Evolutionary conservation across 2,888 invertebrate species (phyloP).

Genomic region (Phaonia tiefii): DNA sequence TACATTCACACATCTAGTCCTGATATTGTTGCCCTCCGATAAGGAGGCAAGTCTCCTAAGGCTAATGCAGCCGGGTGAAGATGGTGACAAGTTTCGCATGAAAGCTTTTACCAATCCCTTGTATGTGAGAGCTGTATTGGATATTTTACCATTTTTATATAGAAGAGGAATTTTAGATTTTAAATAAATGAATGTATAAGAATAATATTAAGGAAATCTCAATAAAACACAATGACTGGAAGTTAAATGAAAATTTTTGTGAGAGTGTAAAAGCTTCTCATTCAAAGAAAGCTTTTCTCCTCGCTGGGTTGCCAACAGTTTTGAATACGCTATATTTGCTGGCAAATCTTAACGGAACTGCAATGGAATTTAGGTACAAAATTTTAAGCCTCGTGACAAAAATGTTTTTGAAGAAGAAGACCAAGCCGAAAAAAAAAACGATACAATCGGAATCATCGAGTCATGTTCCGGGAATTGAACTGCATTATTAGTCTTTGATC

Average conservation of each 20-base stretch:
- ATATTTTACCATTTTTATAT: slow-evolving; percentile 77
- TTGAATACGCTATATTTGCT: too few species aligned
- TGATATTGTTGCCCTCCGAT: slow-evolving; percentile 75
- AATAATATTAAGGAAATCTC: slow-evolving; percentile 22
- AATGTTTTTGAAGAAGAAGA: too few species aligned
- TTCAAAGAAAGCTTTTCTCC: slow-evolving; percentile 1
- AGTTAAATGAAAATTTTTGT: neutral
- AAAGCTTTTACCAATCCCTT: slow-evolving; percentile 77
- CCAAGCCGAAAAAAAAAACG: too few species aligned
- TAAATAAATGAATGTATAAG: slow-evolving; percentile 45
- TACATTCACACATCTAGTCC: slow-evolving; percentile 73
- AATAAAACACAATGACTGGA: slow-evolving; percentile 23
- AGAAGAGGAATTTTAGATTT: slow-evolving; percentile 76
- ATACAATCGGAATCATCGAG: too few species aligned
- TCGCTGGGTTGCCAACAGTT: neutral
- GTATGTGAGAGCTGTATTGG: slow-evolving; percentile 75
- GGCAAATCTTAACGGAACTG: too few species aligned
- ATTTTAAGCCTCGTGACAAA: too few species aligned
- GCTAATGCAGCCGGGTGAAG: slow-evolving; percentile 73
- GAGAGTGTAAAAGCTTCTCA: slow-evolving; percentile 8
- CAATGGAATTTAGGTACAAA: too few species aligned
- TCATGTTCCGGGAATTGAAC: too few species aligned
- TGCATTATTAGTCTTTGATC: too few species aligned
- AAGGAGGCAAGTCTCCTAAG: slow-evolving; percentile 73
- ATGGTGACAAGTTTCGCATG: slow-evolving; percentile 74